Base-by-base conservation (phyloP, 2,888 invertebrate species). In the Pollenia amentaria region DNA sequence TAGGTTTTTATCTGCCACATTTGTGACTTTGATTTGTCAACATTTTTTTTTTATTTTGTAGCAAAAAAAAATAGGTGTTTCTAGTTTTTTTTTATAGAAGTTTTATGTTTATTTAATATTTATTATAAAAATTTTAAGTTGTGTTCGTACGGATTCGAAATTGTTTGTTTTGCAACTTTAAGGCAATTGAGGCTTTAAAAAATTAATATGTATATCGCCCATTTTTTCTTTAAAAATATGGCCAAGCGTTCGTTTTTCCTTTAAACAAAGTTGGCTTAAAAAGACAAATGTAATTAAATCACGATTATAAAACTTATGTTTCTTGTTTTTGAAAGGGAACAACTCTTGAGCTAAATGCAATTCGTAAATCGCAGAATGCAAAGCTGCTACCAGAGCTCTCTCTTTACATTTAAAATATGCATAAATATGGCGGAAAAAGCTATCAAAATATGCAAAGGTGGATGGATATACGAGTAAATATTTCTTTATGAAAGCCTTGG, bases 11-110 rank as follows among this genome's bases (percentile, higher is more conserved):
- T 8, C 70, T 51, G 51, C 44, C 53, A 44, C 46, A 40, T 62
- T 21, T 62, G n/a, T 77, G 57, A 72, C 64, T 84, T 84, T 73
- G 72, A 79, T 67, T 73, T 84, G 60, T 73, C 60, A 75, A 73
- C 51, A 6, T 75, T 62, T 72, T 73, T 55, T 48, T 44, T 60
- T 44, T 16, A n/a, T 64, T 42, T 53, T 69, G 11, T 60, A 51
- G 42, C 46, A 70, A 46, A 16, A 60, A 42, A 51, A 55, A 82
- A 55, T 40, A 72, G 76, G 76, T 83, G 82, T 64, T 75, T 62
- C 62, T 44, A 12, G 8, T 77, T 55, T 53, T 62, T 79, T 51
- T 48, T 12, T 38, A 44, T 16, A 38, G 16, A 42, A 48, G 38
- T 40, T 51, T 62, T 51, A 60, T 48, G 12, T 72, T 64, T 80